These are phyloP conservation scores for Clitarchus hookeri DNA, from an alignment of 2,888 invertebrate species.

Conservation along the genomic window DNA sequence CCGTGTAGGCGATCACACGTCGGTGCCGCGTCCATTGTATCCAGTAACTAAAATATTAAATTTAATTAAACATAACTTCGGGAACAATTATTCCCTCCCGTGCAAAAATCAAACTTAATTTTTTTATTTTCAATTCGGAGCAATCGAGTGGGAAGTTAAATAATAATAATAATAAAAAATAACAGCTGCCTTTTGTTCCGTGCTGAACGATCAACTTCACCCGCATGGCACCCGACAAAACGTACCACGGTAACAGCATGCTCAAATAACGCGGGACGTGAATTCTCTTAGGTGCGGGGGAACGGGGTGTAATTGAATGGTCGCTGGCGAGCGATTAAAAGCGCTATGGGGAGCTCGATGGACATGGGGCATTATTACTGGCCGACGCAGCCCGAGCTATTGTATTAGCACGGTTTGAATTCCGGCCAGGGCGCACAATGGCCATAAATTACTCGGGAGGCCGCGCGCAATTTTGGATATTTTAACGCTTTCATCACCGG, in stretches of 20 bases:
- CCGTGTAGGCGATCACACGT: too few relatives aligned
- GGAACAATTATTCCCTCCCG: too few relatives aligned
- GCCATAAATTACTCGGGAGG: background rate
- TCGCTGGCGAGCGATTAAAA: constrained; percentile 3
- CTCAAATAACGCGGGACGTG: background rate
- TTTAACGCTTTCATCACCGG: background rate
- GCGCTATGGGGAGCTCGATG: background rate
- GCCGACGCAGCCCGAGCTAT: background rate
- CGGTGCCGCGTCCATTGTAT: too few relatives aligned
- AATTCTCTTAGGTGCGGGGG: background rate
- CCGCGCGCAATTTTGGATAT: background rate
- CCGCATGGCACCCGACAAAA: background rate
- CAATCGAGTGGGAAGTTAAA: too few relatives aligned
- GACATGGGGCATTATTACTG: background rate
- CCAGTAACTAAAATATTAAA: too few relatives aligned
- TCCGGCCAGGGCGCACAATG: background rate
- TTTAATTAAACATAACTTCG: too few relatives aligned
- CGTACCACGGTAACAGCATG: background rate
- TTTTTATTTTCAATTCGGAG: too few relatives aligned
- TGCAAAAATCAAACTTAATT: too few relatives aligned
- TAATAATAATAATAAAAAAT: background rate
- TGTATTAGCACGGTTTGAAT: background rate
- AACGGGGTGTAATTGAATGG: background rate
- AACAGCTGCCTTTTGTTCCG: background rate
- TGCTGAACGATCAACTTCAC: background rate